A percentile compares a stretch with the other conserved stretches of the same genome.
Evolutionary conservation across 2,113 vertebrate genomes (phyloP).

Genomic region (Melanerpes formicivorus): DNA sequence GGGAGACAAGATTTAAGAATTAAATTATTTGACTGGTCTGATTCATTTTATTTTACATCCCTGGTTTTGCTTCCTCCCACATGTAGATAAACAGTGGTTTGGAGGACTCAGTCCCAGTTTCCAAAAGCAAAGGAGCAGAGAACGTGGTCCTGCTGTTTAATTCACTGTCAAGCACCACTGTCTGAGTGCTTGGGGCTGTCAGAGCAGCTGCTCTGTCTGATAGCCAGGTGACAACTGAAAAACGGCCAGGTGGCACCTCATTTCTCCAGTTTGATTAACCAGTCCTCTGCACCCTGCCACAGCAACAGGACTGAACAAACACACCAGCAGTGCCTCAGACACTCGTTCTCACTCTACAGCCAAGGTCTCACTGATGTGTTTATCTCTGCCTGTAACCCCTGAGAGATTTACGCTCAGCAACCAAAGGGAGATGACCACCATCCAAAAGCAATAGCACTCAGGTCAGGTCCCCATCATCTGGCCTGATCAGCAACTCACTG

Average conservation of each 20-base stretch:
- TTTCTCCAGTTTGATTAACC: slow-evolving; percentile 41
- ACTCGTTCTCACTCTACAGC: background rate
- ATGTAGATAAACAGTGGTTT: background rate
- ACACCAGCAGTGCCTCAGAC: background rate
- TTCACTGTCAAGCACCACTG: slow-evolving; percentile 7
- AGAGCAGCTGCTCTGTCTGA: background rate
- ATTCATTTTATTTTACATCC: slow-evolving; percentile 49
- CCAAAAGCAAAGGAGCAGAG: slow-evolving; percentile 1
- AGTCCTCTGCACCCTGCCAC: background rate
- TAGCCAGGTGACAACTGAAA: slow-evolving; percentile 18
- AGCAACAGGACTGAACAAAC: background rate
- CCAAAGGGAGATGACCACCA: background rate
- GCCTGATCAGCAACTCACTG: background rate
- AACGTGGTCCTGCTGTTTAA: background rate
- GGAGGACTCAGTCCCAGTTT: slow-evolving; percentile 25
- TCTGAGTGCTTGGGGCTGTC: background rate
- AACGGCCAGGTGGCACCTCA: background rate
- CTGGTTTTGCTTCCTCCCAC: background rate
- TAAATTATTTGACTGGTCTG: slow-evolving; percentile 56
- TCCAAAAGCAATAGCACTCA: background rate
- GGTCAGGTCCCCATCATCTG: background rate
- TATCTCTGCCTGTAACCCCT: background rate
- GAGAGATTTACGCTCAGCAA: background rate
- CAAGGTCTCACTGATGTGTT: background rate
- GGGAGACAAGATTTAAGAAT: slow-evolving; percentile 58